Evolutionary conservation across 2,113 vertebrate genomes (phyloP), one percentile per base, ranked within the genome.

Genomic region (Dermatemys mawii): DNA sequence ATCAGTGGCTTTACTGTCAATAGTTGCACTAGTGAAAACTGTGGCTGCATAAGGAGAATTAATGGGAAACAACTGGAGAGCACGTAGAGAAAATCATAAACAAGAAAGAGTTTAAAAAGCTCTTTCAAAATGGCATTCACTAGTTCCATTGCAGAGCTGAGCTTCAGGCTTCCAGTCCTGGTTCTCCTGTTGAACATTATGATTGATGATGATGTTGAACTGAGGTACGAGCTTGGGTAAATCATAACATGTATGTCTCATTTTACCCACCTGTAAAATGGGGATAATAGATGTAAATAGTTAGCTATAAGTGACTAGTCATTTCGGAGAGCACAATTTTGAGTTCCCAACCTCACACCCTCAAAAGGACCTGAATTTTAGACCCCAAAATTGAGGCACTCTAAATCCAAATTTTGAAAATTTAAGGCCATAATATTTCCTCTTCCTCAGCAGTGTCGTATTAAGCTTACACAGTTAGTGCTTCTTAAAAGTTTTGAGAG

Each of bases 391-490:
- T 75, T 49, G 81, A 81, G 2, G 17, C 29, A 63, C 3, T 2
- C 46, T 16, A n/a, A 82, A 54, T 51, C 41, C 13, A 50, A 82
- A 60, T 54, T 63, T 93, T 57, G 67, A 54, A 85, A 92, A 81
- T 53, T 11, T 29, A 60, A 38, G 24, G 24, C 53, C n/a, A 78
- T 60, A 41, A 1, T 55, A 10, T 1, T 0, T 51, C 29, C 29
- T 79, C 86, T 0, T 51, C 35, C 38, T 79, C 86, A 87, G 26
- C 2, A 1, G 24, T 16, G 13, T 1, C 0, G 3, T 10, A 35
- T 67, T 21, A 86, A 80, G 81, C 32, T 22, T 44, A 26, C 38
- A 73, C 9, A 67, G 48, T 91, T 88, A 78, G 53, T 75, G 76
- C 48, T 89, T 91, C 9, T 54, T 79, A 86, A 92, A 78, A 67